phyloP scores from a whole-genome alignment of 2,113 vertebrate genomes.

The Odontophorus gujanensis region DNA sequence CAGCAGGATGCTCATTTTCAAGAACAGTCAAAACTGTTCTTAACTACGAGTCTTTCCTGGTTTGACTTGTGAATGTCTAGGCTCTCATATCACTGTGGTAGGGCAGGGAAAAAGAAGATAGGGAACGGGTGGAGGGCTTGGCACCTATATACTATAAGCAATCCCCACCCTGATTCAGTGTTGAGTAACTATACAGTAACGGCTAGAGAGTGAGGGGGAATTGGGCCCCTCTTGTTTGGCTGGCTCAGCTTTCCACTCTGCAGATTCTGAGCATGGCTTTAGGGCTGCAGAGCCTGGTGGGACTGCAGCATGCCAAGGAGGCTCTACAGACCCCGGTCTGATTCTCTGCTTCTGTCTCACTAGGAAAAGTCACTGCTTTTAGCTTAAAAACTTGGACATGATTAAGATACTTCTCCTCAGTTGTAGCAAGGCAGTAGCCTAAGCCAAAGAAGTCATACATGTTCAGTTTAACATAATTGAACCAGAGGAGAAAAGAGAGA shows the following conservation, averaged over 20 bases:
- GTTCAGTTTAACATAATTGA: conserved; percentile 21
- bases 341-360: background rate
- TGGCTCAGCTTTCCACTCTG: background rate
- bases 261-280: background rate
- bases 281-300: background rate
- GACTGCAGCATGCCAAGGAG: background rate
- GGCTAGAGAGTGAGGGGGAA: background rate
- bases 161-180: no score
- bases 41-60: background rate
- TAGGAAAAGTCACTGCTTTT: background rate
- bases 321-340: background rate
- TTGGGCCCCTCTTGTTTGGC: background rate
- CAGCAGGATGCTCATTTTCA: background rate
- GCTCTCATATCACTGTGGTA: background rate
- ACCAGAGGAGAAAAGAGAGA: background rate
- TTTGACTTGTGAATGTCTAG: background rate
- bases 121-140: rapidly evolving
- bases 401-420: background rate
- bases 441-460: conserved; percentile 1
- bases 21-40: background rate
- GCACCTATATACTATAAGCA: background rate
- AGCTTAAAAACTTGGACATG: background rate
- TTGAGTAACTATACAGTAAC: background rate
- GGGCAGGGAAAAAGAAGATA: background rate
- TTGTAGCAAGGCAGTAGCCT: background rate